Evolutionary conservation across 2,888 invertebrate species (phyloP), one percentile per base, ranked within the genome.

Genomic region (Calliopum simillimum): DNA sequence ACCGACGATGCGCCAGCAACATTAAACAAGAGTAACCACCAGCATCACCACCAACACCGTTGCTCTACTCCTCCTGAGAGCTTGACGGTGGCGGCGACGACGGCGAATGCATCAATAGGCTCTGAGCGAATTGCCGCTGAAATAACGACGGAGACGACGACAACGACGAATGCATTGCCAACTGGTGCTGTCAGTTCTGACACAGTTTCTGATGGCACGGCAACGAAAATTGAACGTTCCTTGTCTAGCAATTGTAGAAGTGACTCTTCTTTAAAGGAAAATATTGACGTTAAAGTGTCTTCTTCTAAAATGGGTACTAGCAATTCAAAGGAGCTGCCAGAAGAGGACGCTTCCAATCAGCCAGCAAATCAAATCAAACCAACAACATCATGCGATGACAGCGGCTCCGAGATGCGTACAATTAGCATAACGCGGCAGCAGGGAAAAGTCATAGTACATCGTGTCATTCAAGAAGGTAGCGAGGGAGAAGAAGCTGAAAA

Each of bases 371-470:
- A 51, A 21, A n/a, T 19, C 1, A 51, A 13, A n/a, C n/a, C n/a
- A n/a, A 14, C 11, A 21, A 2, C 51, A 43, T 4, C 1, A 12
- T 4, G 21, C 21, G 21, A 46, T 21, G 46, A 44, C 0, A 3
- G 14, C 51, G n/a, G n/a, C n/a, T n/a, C 55, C 4, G 69, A 66
- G 21, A 19, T 65, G 43, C 51, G 51, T 11, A 23, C 49, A 6
- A 33, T n/a, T 12, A 33, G 51, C 13, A 61, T 51, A 53, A 68
- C 62, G 46, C 58, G 55, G 43, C 69, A 70, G 59, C 66, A 66
- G 2, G 69, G 66, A 11, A 73, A 76, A 62, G 76, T 76, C 16
- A 74, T 79, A 58, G 75, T 76, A 2, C 78, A 79, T 49, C 71
- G 74, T 66, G 71, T 79, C 25, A 63, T 71, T n/a, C 49, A 13